phyloP scores from a whole-genome alignment of 2,888 invertebrate species.

The Sarcophaga subvicina region DNA sequence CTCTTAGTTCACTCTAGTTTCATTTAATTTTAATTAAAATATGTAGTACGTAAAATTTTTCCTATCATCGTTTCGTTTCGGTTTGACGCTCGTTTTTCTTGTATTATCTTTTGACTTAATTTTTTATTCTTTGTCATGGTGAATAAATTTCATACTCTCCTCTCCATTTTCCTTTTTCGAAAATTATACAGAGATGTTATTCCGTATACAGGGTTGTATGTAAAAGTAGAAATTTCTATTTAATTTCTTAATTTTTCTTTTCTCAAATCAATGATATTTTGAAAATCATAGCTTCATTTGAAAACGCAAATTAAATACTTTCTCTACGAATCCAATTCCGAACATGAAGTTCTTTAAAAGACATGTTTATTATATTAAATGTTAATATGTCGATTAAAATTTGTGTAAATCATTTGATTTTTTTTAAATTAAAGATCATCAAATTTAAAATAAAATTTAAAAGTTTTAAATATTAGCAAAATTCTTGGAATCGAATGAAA shows the following conservation, averaged over 20 bases:
- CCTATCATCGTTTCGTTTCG: slow-evolving; percentile 66
- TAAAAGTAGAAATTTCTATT: neutral
- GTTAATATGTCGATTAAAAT: too few relatives aligned
- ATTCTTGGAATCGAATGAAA: too few relatives aligned
- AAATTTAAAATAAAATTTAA: too few relatives aligned
- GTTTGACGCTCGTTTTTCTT: slow-evolving; percentile 69
- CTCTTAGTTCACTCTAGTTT: slow-evolving; percentile 58
- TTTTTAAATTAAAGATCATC: too few relatives aligned
- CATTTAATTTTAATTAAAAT: slow-evolving; percentile 58
- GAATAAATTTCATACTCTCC: slow-evolving; percentile 29
- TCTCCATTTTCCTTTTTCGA: slow-evolving; percentile 30
- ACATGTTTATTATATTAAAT: too few relatives aligned
- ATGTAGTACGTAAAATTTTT: slow-evolving; percentile 63
- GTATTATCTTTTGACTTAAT: slow-evolving; percentile 55
- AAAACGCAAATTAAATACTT: too few relatives aligned
- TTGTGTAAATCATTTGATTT: too few relatives aligned
- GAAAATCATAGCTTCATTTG: too few relatives aligned
- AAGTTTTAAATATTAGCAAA: too few relatives aligned
- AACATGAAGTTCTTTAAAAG: too few relatives aligned
- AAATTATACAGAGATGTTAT: slow-evolving; percentile 18
- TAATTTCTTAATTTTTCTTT: neutral
- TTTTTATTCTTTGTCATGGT: slow-evolving; percentile 43
- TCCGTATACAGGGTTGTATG: slow-evolving; percentile 1
- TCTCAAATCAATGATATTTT: neutral
- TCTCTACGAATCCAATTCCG: too few relatives aligned